Base-by-base conservation (phyloP, 2,888 invertebrate species). In the Agrochola lota region DNA sequence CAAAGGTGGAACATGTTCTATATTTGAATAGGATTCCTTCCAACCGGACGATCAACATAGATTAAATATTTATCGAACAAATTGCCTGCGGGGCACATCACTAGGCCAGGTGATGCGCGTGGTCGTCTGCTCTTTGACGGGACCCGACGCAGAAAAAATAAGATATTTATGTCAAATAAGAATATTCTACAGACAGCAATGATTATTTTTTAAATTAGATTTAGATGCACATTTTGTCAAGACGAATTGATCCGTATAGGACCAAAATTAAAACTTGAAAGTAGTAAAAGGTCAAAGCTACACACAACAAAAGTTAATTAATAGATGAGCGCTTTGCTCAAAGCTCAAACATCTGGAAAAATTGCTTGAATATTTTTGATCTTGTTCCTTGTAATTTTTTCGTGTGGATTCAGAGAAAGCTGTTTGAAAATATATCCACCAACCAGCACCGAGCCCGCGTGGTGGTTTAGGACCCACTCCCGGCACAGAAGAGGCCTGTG, bases 31-130 rank as follows among this genome's bases (percentile, higher is more conserved):
- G 78, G 78, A 78, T 57, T 60, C 59, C 67, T 85, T 78, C 52
- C 71, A 60, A 52, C 26, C 43, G 30, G 62, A 74, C 59, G n/a
- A 59, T 52, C 49, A 70, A 73, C 55, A 69, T 12, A 71, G 30
- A 64, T 74, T 80, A 73, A 77, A 87, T 83, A 83, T 86, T 88
- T 84, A 80, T 80, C 84, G 77, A 62, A 73, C n/a, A 66, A 77
- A 77, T 86, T 87, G 90, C 90, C 88, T 88, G 90, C 77, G 83
- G 69, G 30, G 77, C 68, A 84, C 94, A 89, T 85, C 95, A 90
- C 94, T 94, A 93, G 63, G 87, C 95, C 95, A 96, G 95, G 95
- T 96, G 95, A 91, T 94, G 93, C 95, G 93, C 94, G 94, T 93
- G 90, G 89, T 91, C 91, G 90, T 91, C 90, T 91, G 91, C 90